Base-by-base conservation (phyloP, 2,888 invertebrate genomes). In the Aphelenchoides bicaudatus region DNA sequence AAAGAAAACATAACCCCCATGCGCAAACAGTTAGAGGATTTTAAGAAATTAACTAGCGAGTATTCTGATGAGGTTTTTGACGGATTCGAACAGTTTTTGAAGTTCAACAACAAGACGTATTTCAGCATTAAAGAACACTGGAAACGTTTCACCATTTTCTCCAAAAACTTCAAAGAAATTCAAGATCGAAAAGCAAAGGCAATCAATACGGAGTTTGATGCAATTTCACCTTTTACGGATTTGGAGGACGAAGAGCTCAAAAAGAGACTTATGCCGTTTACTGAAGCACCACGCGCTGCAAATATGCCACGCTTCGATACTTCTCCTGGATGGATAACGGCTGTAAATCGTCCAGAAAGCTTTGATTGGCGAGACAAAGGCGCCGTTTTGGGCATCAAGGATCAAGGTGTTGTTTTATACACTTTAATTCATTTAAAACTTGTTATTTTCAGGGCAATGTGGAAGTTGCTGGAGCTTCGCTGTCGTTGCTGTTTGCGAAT, bases 391-490 rank as follows among this genome's bases (percentile, higher is more conserved):
- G 59, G 63, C 1, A 63, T 71, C 25, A 74, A 74, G 47, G 68
- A 74, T 55, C 74, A 74, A 57, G 67, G 72, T 55, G 46, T n/a
- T 10, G 10, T 6, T 21, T 19, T 25, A 43, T 10, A 43, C 10
- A n/a, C 8, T 10, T 10, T 10, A 10, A 10, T n/a, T 10, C 23
- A 21, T 21, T 6, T 25, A 8, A 43, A 21, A 34, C 16, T n/a
- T 43, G 43, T 10, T n/a, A 8, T 19, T 8, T 55, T 48, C 53
- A 64, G 64, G 53, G 2, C 54, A 57, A 23, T 73, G 73, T 34
- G 73, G 73, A 4, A 67, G 70, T 0, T 74, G 74, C 30, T 74
- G 74, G 72, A 70, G 70, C 0, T 74, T 74, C 53, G 63, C 74
- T 0, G 62, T 66, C 1, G 65, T 66, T 0, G 74, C 69, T 3